A percentile compares a stretch with the other conserved stretches of the same genome.
Conservation (phyloP, 1,140 invertebrate genomes). For the Ceratosolen solmsi region DNA sequence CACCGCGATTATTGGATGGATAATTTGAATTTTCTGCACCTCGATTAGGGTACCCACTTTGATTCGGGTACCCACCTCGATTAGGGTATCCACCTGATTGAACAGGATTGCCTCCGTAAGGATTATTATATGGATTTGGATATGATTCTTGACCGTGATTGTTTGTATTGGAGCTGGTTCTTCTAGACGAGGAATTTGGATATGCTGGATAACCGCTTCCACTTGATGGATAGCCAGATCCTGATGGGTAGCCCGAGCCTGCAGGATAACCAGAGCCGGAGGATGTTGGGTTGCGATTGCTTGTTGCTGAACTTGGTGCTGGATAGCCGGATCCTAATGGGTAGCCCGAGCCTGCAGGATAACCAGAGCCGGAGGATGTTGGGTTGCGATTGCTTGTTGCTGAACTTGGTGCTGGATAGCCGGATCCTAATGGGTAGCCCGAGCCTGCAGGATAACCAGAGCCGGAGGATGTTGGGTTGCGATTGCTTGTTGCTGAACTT, state of each 20-base stretch:
- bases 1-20: conserved; percentile 47
- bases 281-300: conserved; percentile 44
- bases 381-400: too few species aligned
- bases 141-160: too few species aligned
- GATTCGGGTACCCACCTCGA: conserved; percentile 47
- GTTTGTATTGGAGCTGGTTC: too few species aligned
- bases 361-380: conserved; percentile 25
- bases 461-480: not conserved
- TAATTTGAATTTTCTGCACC: conserved; percentile 50
- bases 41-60: conserved; percentile 19
- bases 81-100: conserved; percentile 52
- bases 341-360: conserved; percentile 45
- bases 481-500: not conserved
- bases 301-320: not conserved
- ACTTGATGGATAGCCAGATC: conserved; percentile 50
- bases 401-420: conserved; percentile 51
- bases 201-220: conserved; percentile 53
- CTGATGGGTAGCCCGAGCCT: conserved; percentile 53
- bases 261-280: conserved; percentile 44
- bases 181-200: conserved; percentile 38
- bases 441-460: conserved; percentile 49
- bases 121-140: conserved; percentile 48
- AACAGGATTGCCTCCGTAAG: too few species aligned
- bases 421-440: conserved; percentile 52
- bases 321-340: conserved; percentile 53